Evolutionary conservation across 2,797 vertebrate species (phyloP).

Genomic region (Zenarchopterus dispar): DNA sequence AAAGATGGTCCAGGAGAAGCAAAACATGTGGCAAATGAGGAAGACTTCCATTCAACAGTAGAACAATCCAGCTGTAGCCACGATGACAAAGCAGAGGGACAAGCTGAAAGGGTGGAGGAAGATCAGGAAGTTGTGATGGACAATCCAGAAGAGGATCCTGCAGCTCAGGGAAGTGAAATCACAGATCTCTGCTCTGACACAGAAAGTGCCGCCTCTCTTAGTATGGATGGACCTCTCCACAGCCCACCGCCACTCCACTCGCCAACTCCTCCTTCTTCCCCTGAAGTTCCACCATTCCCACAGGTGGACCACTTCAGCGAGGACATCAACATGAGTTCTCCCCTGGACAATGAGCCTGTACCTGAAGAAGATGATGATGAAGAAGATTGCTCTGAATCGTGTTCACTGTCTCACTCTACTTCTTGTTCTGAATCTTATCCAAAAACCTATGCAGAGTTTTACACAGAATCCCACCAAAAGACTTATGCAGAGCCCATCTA

Average conservation of each 20-base stretch:
- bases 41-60: not conserved
- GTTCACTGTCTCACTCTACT: conserved; percentile 57
- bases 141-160: conserved; percentile 37
- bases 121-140: conserved; percentile 45
- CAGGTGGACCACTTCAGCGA: conserved; percentile 70
- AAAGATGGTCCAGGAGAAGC: conserved; percentile 25
- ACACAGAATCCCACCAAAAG: conserved; percentile 75
- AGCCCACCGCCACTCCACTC: conserved; percentile 75
- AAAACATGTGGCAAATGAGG: conserved; percentile 20
- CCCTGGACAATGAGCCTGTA: conserved; percentile 60
- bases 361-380: conserved; percentile 63
- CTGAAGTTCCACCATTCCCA: conserved; percentile 68
- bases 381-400: conserved; percentile 66
- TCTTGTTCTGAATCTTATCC: conserved; percentile 84
- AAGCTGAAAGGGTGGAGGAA: conserved; percentile 41
- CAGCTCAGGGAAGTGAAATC: conserved; percentile 65
- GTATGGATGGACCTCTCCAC: conserved; percentile 80
- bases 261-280: conserved; percentile 75
- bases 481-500: conserved; percentile 46
- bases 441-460: conserved; percentile 88
- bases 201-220: conserved; percentile 77
- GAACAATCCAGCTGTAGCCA: conserved; percentile 11
- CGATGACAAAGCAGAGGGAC: conserved; percentile 23
- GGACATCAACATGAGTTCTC: conserved; percentile 66
- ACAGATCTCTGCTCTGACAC: conserved; percentile 74